Evolutionary conservation across 2,113 vertebrate species (phyloP), one percentile per base, ranked within the genome.

Genomic region (Ondatra zibethicus): DNA sequence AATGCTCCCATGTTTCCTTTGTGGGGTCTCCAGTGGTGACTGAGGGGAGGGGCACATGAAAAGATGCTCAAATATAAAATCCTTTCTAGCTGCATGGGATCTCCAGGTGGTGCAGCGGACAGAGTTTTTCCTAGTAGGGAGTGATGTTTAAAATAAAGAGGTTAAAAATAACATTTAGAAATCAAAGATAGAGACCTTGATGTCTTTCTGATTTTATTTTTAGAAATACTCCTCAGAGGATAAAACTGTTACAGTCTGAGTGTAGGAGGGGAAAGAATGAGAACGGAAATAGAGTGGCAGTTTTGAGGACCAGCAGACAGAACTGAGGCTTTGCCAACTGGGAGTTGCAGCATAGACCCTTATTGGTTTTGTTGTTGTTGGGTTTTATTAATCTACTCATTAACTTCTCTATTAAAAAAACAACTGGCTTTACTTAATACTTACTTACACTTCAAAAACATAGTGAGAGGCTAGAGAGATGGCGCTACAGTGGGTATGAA

Each of bases 201-300:
- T 82, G 75, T 92, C 70, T 91, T 94, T 96, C 61, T 91, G 52
- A 66, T 94, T 96, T 95, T 92, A 95, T 95, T 96, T 97, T 97
- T 97, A 95, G 97, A 97, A 95, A 93, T 90, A 93, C 94, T 94
- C 89, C 77, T 68, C 86, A 95, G 80, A 95, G 91, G 72, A 82
- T 86, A 88, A 97, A 97, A 94, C 63, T n/a, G 29, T 92, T 85
- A 50, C 75, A 77, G 86, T 95, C 88, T 97, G 76, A 12, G 45
- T 61, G 11, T 63, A 91, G 17, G 7, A 45, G 58, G 12, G 39
- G 42, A 61, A 61, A 39, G 82, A 66, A 92, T 36, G 66, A 94
- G 61, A 92, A 66, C 52, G 92, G 91, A 96, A 97, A 81, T 76
- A 92, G 72, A 95, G 75, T 78, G 13, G 33, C 42, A 58, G 42